Percentiles rank a stretch among this genome's conserved stretches.
Conservation (phyloP, 2,113 vertebrate species). For the Benitochromis conjunctus region DNA sequence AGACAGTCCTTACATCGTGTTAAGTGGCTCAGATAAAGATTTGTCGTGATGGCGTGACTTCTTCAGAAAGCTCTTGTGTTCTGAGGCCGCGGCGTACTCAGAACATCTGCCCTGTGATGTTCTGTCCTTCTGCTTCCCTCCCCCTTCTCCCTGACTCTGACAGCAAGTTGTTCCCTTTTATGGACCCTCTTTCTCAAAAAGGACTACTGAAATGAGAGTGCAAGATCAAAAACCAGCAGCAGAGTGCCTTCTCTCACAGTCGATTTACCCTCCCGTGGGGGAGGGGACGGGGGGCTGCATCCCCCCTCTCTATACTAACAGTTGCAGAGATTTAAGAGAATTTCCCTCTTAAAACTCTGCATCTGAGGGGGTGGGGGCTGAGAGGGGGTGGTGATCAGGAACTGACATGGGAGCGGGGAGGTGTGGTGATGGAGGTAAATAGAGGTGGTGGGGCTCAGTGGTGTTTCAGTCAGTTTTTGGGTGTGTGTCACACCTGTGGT, state of each 20-base stretch:
- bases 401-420: slow-evolving; percentile 5
- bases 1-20: neutral
- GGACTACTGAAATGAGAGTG: slow-evolving; percentile 29
- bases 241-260: slow-evolving; percentile 50
- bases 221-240: slow-evolving; percentile 48
- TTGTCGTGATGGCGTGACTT: neutral
- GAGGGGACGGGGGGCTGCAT: neutral
- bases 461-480: slow-evolving; percentile 28
- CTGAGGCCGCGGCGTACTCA: neutral
- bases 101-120: slow-evolving; percentile 18
- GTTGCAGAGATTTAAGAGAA: slow-evolving; percentile 27
- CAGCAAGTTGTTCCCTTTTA: slow-evolving; percentile 37
- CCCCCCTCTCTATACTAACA: neutral
- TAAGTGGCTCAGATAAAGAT: slow-evolving; percentile 1
- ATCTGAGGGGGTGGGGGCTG: neutral
- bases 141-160: neutral
- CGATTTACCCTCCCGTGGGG: slow-evolving; percentile 39
- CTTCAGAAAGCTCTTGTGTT: slow-evolving; percentile 2
- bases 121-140: neutral
- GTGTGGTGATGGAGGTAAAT: slow-evolving; percentile 12
- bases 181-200: slow-evolving; percentile 19
- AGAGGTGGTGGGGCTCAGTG: neutral
- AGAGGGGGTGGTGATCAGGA: slow-evolving; percentile 47
- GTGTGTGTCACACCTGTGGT: neutral
- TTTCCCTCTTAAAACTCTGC: neutral